These are phyloP conservation scores for Cephus cinctus DNA, from an alignment of 1,140 invertebrate genomes.

Conservation along the genomic window DNA sequence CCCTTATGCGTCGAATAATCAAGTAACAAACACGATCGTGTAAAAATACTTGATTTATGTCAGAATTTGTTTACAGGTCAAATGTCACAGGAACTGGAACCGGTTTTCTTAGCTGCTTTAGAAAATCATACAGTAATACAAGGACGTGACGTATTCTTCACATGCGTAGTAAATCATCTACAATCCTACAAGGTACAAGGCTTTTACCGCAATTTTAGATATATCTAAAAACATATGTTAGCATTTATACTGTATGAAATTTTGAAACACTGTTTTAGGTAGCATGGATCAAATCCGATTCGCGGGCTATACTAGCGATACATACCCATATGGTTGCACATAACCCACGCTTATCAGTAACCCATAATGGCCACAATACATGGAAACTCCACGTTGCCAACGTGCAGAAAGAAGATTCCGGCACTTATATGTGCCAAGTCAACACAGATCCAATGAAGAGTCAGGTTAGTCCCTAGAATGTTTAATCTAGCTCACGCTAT, in stretches of 20 bases:
- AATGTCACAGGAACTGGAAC: conserved; percentile 59
- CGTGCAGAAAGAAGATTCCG: conserved; percentile 85
- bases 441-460: conserved; percentile 89
- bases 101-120: conserved; percentile 80
- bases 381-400: conserved; percentile 87
- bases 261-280: conserved; percentile 63
- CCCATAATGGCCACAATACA: conserved; percentile 88
- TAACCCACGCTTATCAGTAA: conserved; percentile 80
- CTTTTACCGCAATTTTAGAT: too few relatives aligned
- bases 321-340: conserved; percentile 87
- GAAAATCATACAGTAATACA: conserved; percentile 86
- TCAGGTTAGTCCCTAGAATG: conserved; percentile 74
- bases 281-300: conserved; percentile 89
- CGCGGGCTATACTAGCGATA: conserved; percentile 85
- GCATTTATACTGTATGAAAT: too few relatives aligned
- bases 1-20: too few relatives aligned
- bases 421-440: conserved; percentile 89
- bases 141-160: conserved; percentile 82
- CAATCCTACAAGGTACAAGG: conserved; percentile 75
- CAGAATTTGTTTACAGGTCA: too few relatives aligned
- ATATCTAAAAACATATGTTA: too few relatives aligned
- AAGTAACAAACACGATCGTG: too few relatives aligned
- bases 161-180: conserved; percentile 86
- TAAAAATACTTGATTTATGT: conserved; percentile 16
- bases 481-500: too few relatives aligned